phyloP scores from a whole-genome alignment of 2,797 vertebrate genomes.

The Halcyon smyrnensis region DNA sequence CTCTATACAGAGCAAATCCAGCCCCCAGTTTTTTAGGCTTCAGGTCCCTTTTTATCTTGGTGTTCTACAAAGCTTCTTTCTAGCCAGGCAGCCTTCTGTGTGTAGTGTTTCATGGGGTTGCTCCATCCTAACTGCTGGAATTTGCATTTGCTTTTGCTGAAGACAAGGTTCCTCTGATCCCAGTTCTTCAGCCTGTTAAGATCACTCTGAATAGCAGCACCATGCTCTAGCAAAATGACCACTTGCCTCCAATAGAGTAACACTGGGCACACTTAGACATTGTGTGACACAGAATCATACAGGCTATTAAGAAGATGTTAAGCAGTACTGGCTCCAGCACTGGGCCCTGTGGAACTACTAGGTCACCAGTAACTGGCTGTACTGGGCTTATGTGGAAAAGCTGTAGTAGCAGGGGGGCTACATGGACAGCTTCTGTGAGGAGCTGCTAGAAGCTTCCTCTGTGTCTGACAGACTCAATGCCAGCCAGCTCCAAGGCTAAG shows the following conservation, averaged over 20 bases:
- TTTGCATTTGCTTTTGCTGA: conserved; percentile 8
- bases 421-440: no score
- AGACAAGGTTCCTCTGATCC: background rate
- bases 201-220: background rate
- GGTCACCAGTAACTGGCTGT: background rate
- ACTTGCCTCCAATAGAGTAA: background rate
- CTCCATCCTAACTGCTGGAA: background rate
- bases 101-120: background rate
- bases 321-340: background rate
- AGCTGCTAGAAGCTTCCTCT: no score
- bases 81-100: background rate
- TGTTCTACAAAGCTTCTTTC: background rate
- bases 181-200: background rate
- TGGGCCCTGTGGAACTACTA: background rate
- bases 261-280: background rate
- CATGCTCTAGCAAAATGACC: background rate
- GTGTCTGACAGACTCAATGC: no score
- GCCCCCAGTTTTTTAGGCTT: background rate
- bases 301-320: background rate
- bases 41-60: background rate
- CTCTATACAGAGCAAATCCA: background rate
- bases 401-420: no score
- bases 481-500: no score
- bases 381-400: background rate
- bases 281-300: background rate